These are phyloP conservation scores for Bombus confusus DNA, from an alignment of 1,140 invertebrate species.

Conservation along the genomic window DNA sequence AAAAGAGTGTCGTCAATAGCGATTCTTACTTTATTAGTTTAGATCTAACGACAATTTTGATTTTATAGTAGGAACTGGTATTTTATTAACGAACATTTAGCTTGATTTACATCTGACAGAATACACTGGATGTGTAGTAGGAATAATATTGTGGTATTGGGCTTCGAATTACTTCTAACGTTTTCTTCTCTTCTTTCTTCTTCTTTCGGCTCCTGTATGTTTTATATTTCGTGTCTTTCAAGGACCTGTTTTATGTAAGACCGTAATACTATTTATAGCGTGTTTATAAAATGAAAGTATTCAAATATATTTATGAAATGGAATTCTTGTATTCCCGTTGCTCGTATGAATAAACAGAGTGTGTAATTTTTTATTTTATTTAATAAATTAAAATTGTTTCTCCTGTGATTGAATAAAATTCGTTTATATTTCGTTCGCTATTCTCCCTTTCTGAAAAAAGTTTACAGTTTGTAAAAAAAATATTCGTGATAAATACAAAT, in stretches of 20 bases:
- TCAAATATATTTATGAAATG: too few species aligned
- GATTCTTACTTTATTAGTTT: conserved; percentile 11
- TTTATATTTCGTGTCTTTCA: background rate
- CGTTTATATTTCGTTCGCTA: background rate
- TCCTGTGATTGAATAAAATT: background rate
- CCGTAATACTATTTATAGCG: background rate
- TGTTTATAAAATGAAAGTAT: background rate
- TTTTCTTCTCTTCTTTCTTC: conserved; percentile 45
- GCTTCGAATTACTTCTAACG: background rate
- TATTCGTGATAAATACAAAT: background rate
- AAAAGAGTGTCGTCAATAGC: conserved; percentile 45
- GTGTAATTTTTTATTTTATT: background rate
- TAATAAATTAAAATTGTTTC: background rate
- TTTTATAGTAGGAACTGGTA: conserved; percentile 8
- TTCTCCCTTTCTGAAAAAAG: background rate
- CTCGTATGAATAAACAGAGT: background rate
- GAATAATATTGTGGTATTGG: background rate
- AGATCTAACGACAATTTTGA: conserved; percentile 40
- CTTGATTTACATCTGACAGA: conserved; percentile 11
- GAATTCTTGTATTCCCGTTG: background rate
- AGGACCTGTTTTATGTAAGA: background rate
- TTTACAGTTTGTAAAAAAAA: too few species aligned
- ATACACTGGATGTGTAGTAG: background rate
- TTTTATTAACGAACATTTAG: conserved; percentile 22
- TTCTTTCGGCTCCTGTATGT: background rate